phyloP scores from a whole-genome alignment of 2,113 vertebrate species.

The Planiliza haematocheilus region DNA sequence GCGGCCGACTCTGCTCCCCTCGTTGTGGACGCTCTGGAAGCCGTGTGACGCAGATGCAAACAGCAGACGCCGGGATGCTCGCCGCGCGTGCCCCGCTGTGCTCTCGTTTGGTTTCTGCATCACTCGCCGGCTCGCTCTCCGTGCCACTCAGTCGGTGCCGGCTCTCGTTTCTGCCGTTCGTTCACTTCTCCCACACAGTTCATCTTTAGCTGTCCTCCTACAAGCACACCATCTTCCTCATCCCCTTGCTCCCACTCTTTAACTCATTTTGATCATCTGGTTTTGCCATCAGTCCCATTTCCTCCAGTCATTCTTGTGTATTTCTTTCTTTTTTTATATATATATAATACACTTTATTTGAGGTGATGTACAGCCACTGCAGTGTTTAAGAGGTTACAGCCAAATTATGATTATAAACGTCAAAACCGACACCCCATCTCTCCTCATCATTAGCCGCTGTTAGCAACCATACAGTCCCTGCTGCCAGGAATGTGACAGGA shows the following conservation, averaged over 20 bases:
- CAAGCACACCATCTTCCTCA: constrained; percentile 30
- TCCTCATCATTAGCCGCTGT: constrained; percentile 45
- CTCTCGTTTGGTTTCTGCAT: constrained; percentile 23
- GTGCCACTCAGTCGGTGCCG: constrained; percentile 38
- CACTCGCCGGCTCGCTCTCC: constrained; percentile 33
- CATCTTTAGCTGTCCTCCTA: constrained; percentile 57
- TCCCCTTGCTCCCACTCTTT: constrained; percentile 7
- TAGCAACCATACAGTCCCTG: constrained; percentile 21
- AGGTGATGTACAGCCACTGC: not conserved
- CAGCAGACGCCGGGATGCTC: constrained; percentile 60
- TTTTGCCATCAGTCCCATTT: constrained; percentile 39
- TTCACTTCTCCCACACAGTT: constrained; percentile 55
- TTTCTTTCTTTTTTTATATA: not conserved
- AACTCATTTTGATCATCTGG: constrained; percentile 33
- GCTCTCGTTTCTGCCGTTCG: constrained; percentile 35
- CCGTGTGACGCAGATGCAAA: constrained; percentile 60
- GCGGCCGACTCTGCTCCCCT: constrained; percentile 64
- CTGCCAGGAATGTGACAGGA: constrained; percentile 61
- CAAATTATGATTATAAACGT: not conserved
- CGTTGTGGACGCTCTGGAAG: constrained; percentile 53
- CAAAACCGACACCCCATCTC: not conserved
- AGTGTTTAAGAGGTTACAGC: constrained; percentile 13
- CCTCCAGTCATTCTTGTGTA: constrained; percentile 5
- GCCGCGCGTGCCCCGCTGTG: constrained; percentile 42
- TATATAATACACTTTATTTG: constrained; percentile 3